Evolutionary conservation across 2,888 invertebrate genomes (phyloP).

Genomic region (Pollenia angustigena): DNA sequence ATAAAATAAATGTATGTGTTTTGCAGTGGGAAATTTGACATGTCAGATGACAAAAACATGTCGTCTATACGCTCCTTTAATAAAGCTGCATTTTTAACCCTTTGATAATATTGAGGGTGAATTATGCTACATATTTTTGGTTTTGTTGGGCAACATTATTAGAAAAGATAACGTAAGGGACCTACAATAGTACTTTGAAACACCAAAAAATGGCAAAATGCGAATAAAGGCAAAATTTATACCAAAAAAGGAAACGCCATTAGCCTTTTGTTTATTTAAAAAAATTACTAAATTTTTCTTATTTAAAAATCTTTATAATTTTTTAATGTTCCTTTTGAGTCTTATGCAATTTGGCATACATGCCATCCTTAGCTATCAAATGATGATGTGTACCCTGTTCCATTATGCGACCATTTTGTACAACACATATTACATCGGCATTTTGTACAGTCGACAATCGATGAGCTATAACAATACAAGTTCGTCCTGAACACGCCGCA

Average conservation of each 20-base stretch:
- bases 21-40: too few relatives aligned
- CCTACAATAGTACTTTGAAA: too few relatives aligned
- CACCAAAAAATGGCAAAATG: too few relatives aligned
- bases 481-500: constrained; percentile 91
- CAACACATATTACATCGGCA: constrained; percentile 93
- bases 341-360: constrained; percentile 88
- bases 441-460: constrained; percentile 92
- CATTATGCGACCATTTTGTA: constrained; percentile 90
- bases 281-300: constrained; percentile 28
- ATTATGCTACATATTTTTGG: too few relatives aligned
- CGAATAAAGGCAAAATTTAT: too few relatives aligned
- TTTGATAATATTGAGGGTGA: too few relatives aligned
- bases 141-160: too few relatives aligned
- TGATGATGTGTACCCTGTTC: constrained; percentile 92
- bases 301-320: neutral
- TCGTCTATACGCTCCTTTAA: too few relatives aligned
- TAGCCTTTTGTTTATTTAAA: constrained; percentile 45
- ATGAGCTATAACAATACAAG: constrained; percentile 95
- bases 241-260: neutral
- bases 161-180: too few relatives aligned
- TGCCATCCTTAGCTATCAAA: constrained; percentile 87
- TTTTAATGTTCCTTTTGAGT: constrained; percentile 84
- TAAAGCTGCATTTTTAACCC: too few relatives aligned
- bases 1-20: too few relatives aligned
- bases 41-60: too few relatives aligned